Evolutionary conservation across 2,113 vertebrate species (phyloP).

Genomic region (Brachyhypopomus gauderio): DNA sequence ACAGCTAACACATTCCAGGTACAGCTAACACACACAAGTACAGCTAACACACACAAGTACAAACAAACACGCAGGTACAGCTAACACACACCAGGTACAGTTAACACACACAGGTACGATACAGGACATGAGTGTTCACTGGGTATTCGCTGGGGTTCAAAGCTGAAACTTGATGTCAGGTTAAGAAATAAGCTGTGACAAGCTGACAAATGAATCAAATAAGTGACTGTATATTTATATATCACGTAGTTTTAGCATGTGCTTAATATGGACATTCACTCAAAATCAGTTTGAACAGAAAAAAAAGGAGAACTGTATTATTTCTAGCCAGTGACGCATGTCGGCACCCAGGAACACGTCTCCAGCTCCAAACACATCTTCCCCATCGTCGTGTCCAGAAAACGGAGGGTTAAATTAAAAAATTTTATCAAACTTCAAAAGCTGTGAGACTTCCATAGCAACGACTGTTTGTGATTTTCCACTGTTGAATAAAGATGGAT

Average conservation of each 20-base stretch:
- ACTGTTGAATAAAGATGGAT: not conserved
- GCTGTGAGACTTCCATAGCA: not conserved
- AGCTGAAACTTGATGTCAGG: too few species aligned
- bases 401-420: not conserved
- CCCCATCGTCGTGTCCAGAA: not conserved
- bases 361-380: constrained; percentile 17
- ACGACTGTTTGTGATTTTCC: not conserved
- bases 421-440: constrained; percentile 4
- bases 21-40: too few species aligned
- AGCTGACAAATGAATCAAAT: not conserved
- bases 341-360: constrained; percentile 21
- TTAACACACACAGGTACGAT: not conserved
- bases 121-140: not conserved
- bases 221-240: not conserved
- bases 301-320: constrained; percentile 39
- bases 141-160: not conserved
- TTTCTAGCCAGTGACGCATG: constrained; percentile 43
- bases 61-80: too few species aligned
- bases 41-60: too few species aligned
- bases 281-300: constrained; percentile 22
- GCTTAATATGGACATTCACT: not conserved
- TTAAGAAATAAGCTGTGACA: too few species aligned
- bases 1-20: too few species aligned
- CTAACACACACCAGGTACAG: too few species aligned
- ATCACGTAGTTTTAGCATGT: not conserved